phyloP scores from a whole-genome alignment of 2,797 vertebrate species.

The Lutjanus campechanus region DNA sequence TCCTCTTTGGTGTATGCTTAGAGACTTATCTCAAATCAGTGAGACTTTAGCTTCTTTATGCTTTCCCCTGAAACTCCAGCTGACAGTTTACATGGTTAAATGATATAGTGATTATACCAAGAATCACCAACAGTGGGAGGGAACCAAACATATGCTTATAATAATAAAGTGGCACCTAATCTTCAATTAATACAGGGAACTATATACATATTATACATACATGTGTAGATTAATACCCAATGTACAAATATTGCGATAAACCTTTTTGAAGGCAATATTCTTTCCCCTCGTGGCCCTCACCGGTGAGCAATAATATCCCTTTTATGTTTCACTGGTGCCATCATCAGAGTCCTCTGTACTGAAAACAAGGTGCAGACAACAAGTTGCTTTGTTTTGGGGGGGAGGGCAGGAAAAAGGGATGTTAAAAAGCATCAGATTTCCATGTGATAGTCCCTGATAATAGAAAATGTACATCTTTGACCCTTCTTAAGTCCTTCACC shows the following conservation, averaged over 20 bases:
- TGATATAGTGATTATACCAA: conserved; percentile 41
- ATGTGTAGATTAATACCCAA: conserved; percentile 55
- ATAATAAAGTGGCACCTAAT: conserved; percentile 35
- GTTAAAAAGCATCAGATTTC: conserved; percentile 32
- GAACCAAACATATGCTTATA: conserved; percentile 30
- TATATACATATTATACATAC: conserved; percentile 55
- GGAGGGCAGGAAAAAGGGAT: neutral
- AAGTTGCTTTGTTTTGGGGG: conserved; percentile 34
- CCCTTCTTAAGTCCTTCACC: too few species aligned
- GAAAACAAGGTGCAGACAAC: conserved; percentile 37
- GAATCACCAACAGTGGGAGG: conserved; percentile 40
- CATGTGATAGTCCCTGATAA: conserved; percentile 33
- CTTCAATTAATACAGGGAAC: conserved; percentile 34
- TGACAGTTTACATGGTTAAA: conserved; percentile 42
- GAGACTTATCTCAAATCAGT: conserved; percentile 19
- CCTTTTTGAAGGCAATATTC: conserved; percentile 43
- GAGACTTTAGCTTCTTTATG: conserved; percentile 14
- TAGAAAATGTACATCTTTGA: conserved; percentile 19
- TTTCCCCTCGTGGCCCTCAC: conserved; percentile 20
- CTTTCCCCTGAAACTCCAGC: conserved; percentile 38
- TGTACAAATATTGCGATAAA: conserved; percentile 73
- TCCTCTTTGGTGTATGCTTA: conserved; percentile 69
- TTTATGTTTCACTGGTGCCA: conserved; percentile 40
- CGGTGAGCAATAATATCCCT: conserved; percentile 53
- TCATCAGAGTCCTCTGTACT: conserved; percentile 14